Base-by-base conservation (phyloP, 1,140 invertebrate genomes). In the Drosophila parabipectinata region DNA sequence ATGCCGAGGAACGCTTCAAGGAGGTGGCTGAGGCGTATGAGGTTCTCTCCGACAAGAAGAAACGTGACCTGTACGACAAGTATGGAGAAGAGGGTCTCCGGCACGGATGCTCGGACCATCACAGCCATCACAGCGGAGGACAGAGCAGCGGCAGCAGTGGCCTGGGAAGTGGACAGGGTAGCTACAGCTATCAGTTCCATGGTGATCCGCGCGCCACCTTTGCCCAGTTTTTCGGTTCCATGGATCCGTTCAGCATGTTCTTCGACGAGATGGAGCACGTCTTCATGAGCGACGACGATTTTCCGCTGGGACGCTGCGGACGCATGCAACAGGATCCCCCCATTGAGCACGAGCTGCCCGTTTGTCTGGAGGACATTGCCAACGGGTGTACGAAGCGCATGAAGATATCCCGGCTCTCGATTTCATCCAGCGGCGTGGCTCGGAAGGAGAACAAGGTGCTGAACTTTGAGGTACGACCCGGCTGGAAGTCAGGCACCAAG, bases 401-500 rank as follows among this genome's bases (percentile, higher is more conserved):
- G 97, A 98, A 97, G 92, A 98, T 99, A 15, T 97, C 96, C 1
- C 93, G 96, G 73, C 94, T 95, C 77, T 95, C 96, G 5, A 74
- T 95, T 9, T 21, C 44, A 21, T 8, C 18, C 60, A 12, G 7
- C 6, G 89, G 93, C 1, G 94, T 96, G 82, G 92, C 93, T 1
- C 44, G 44, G 18, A 95, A 95, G 47, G 96, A 98, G 88, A 96
- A 98, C 74, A 99, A 98, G 93, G 95, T 98, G 30, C 92, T 99
- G 0, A 97, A 96, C 0, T 97, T 99, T 37, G 95, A 95, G 54
- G 95, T 99, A 0, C 98, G 98, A 88, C 97, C 97, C 5, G 98
- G 98, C 7, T 99, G 98, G 97, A 98, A 97, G 92, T 95, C 97
- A n/a, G 97, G 97, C 1, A 99, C 97, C 0, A 97, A 96, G 91